These are phyloP conservation scores for Pterocles orientalis DNA, from an alignment of 2,113 vertebrate genomes.

Conservation along the genomic window DNA sequence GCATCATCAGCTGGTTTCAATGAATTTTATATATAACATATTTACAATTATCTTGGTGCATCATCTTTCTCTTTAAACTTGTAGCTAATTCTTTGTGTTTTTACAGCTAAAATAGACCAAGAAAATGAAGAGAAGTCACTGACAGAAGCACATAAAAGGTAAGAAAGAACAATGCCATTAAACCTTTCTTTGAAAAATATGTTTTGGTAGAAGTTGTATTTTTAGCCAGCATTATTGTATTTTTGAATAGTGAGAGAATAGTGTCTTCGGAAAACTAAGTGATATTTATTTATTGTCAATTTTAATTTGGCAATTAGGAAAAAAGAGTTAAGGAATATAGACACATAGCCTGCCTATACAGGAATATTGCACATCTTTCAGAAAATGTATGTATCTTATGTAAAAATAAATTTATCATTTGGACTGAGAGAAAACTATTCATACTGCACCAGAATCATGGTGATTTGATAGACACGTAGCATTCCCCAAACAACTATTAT, in stretches of 20 bases:
- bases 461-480: neutral
- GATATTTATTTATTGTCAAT: neutral
- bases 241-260: neutral
- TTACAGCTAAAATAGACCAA: constrained; percentile 90
- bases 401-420: neutral
- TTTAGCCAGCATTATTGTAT: neutral
- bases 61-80: neutral
- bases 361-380: neutral
- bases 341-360: neutral
- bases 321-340: neutral
- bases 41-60: neutral
- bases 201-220: neutral
- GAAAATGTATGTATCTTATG: neutral
- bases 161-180: constrained; percentile 50
- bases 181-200: neutral
- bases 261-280: neutral
- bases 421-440: neutral
- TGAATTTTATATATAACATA: neutral
- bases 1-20: neutral
- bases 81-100: constrained; percentile 20
- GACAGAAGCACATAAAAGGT: constrained; percentile 88
- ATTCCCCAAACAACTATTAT: neutral
- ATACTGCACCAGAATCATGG: neutral
- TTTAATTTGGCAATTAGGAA: neutral
- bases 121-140: constrained; percentile 87